Evolutionary conservation across 1,140 invertebrate species (phyloP), one percentile per base, ranked within the genome.

Genomic region (Himalopsyche phryganea): DNA sequence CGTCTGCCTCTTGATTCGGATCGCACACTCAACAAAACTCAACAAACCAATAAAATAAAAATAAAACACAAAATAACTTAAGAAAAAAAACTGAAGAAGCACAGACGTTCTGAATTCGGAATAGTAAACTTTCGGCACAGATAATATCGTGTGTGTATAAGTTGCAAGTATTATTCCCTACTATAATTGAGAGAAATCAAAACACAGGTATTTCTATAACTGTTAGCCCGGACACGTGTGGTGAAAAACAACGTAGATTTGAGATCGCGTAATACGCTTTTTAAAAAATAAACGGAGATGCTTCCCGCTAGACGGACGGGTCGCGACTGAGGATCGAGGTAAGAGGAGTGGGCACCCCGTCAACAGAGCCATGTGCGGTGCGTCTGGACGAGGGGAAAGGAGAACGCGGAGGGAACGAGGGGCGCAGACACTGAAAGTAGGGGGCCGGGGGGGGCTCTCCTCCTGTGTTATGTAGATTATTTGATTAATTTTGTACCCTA

Each of bases 401-500:
- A 23, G 41, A 15, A n/a, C 11, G 50, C 47, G 55, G 38, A 36
- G 14, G 38, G 7, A 36, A 42, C 23, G 13, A 19, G 19, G 23
- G 14, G 36, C 45, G 42, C 52, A 6, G n/a, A 23, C 6, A 28
- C 41, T 6, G 23, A 14, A 20, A 35, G 10, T 28, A 9, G n/a
- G 40, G n/a, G 35, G 17, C 18, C 47, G 28, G 28, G 0, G n/a
- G 35, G 33, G 46, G 18, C 41, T 6, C 53, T 49, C 54, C 49
- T 36, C 60, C 33, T 47, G 52, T 57, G 61, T 60, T 60, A 63
- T 60, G 61, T 60, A 60, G 61, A 63, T 63, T 60, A 63, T 63
- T 63, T 63, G 61, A 63, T 63, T 63, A 63, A 63, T 63, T 63
- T 63, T 63, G 61, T 63, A 63, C 61, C 51, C 51, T 62, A 50